phyloP scores from a whole-genome alignment of 2,797 vertebrate species.

The Pseudocheirus occidentalis region DNA sequence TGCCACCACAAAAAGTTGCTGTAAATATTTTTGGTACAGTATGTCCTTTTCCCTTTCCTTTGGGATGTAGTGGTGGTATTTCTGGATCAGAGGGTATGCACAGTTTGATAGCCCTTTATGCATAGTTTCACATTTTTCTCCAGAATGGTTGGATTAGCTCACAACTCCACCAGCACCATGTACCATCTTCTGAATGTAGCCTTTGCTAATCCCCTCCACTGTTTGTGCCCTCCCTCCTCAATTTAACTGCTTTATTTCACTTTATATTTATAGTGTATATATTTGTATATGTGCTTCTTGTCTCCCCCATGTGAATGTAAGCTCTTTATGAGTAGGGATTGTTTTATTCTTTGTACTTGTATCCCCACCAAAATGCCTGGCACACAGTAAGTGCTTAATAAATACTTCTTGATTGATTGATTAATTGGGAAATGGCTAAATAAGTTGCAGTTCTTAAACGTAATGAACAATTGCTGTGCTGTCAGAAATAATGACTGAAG shows the following conservation, averaged over 20 bases:
- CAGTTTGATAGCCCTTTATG: background rate
- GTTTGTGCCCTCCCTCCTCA: background rate
- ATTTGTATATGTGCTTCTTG: background rate
- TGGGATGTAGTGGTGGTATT: background rate
- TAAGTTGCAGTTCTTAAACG: background rate
- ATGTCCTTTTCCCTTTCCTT: background rate
- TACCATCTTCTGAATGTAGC: background rate
- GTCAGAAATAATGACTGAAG: background rate
- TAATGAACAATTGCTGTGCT: background rate
- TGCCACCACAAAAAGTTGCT: background rate
- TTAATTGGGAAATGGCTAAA: background rate
- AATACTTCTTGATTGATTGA: background rate
- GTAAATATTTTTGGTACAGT: background rate
- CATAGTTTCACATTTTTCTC: background rate
- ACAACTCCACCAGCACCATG: background rate
- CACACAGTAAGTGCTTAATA: background rate
- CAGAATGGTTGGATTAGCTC: background rate
- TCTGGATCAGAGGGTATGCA: background rate
- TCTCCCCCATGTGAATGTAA: background rate
- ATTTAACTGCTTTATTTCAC: background rate
- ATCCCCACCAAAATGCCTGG: background rate
- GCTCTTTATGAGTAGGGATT: background rate
- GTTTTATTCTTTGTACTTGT: background rate
- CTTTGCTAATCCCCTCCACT: background rate
- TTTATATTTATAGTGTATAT: background rate